A percentile compares a stretch with the other conserved stretches of the same genome.
Conservation (phyloP, 1,140 invertebrate genomes). For the Parasteatoda tepidariorum region DNA sequence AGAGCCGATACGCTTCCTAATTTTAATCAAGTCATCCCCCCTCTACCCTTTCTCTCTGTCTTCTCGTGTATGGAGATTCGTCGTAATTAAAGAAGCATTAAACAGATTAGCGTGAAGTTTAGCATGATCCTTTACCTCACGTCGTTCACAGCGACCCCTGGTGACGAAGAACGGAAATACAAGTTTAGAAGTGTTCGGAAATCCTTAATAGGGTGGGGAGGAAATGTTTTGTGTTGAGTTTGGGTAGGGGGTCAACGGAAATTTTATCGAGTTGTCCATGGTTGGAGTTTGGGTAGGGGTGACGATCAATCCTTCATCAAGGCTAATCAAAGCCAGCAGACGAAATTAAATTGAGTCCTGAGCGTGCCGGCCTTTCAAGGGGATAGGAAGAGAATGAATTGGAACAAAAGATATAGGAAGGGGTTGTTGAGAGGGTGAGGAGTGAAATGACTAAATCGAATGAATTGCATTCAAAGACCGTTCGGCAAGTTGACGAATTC, state of each 20-base stretch:
- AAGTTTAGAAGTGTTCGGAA: neutral
- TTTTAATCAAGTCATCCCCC: conserved; percentile 6
- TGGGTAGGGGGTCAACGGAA: neutral
- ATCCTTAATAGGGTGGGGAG: neutral
- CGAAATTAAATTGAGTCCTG: conserved; percentile 6
- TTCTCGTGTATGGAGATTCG: neutral
- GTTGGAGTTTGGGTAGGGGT: neutral
- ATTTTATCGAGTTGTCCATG: neutral
- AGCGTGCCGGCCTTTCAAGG: neutral
- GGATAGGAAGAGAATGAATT: neutral
- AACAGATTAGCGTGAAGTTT: neutral
- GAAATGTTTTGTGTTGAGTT: neutral
- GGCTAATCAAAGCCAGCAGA: conserved; percentile 8
- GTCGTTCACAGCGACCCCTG: neutral
- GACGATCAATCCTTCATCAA: conserved; percentile 1
- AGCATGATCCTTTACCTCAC: neutral
- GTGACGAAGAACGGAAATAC: neutral
- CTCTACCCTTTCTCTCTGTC: no score
- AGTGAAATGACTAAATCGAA: no score
- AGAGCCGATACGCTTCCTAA: neutral
- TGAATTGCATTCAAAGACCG: no score
- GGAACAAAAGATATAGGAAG: neutral
- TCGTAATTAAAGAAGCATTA: conserved; percentile 13
- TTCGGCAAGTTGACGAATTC: no score
- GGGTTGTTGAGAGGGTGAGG: neutral